phyloP scores from a whole-genome alignment of 2,113 vertebrate species.

The Phaetusa simplex region DNA sequence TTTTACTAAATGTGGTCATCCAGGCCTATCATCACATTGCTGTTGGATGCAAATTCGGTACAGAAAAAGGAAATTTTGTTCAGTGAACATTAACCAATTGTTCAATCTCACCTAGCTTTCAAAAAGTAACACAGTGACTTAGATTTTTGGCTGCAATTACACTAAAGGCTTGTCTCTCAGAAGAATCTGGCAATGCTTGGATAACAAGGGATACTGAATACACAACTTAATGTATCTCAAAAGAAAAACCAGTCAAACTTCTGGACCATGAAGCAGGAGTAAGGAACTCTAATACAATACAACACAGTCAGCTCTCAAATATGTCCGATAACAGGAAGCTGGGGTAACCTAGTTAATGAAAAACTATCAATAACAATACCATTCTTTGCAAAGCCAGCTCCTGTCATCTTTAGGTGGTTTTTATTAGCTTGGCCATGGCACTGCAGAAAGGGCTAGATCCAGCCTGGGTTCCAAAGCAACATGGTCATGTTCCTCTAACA shows the following conservation, averaged over 20 bases:
- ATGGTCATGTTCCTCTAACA: rapidly evolving
- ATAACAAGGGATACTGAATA: not conserved
- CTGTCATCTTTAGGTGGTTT: slow-evolving; percentile 12
- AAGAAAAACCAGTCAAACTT: slow-evolving; percentile 26
- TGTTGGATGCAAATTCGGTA: not conserved
- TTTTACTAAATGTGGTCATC: slow-evolving; percentile 15
- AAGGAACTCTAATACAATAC: slow-evolving; percentile 11
- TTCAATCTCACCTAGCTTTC: not conserved
- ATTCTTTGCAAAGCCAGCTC: slow-evolving; percentile 1
- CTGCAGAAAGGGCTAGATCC: not conserved
- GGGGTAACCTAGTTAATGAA: slow-evolving; percentile 58
- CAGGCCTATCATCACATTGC: not conserved
- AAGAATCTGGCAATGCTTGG: not conserved
- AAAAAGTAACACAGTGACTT: not conserved
- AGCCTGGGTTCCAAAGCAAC: not conserved
- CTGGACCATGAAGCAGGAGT: slow-evolving; percentile 55
- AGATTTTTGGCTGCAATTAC: not conserved
- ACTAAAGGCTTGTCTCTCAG: not conserved
- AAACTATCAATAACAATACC: slow-evolving; percentile 56
- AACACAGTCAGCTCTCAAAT: slow-evolving; percentile 7
- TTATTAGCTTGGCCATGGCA: not conserved
- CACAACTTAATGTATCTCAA: not conserved
- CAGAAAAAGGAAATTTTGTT: not conserved
- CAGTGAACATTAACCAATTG: slow-evolving; percentile 9
- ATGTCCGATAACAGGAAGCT: slow-evolving; percentile 45